A percentile compares a stretch with the other conserved stretches of the same genome.
Conservation (phyloP, 2,888 invertebrate species). For the Chrysomela aeneicollis region DNA sequence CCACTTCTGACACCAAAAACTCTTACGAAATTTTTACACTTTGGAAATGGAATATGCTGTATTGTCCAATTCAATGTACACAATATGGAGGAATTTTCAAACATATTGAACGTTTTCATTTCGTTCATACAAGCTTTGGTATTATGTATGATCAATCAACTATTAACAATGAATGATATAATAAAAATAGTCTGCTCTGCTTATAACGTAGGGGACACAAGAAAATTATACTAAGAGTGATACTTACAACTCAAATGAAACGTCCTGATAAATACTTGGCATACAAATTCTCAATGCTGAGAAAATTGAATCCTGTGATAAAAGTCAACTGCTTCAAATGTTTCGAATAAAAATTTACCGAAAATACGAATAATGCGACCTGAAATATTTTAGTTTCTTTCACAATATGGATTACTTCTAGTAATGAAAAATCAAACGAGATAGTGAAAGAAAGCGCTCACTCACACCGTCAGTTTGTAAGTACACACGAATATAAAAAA, state of each 20-base stretch:
- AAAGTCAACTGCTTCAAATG: neutral
- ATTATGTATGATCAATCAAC: conserved; percentile 46
- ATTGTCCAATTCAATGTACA: conserved; percentile 47
- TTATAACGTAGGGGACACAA: conserved; percentile 55
- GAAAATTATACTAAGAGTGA: conserved; percentile 50
- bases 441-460: conserved; percentile 40
- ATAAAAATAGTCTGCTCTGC: conserved; percentile 60
- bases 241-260: conserved; percentile 52
- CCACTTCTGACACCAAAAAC: conserved; percentile 5
- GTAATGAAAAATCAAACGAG: conserved; percentile 17
- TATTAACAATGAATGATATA: conserved; percentile 54
- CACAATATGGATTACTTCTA: neutral
- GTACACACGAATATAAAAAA: conserved; percentile 55
- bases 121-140: conserved; percentile 45
- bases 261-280: conserved; percentile 44
- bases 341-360: neutral
- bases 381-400: neutral
- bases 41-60: conserved; percentile 23
- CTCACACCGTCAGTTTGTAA: conserved; percentile 54
- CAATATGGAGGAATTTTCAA: conserved; percentile 26
- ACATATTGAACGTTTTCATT: neutral
- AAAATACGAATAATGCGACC: neutral
- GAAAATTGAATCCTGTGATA: conserved; percentile 22
- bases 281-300: conserved; percentile 36
- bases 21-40: conserved; percentile 1